Percentiles rank a stretch among this genome's conserved stretches.
These are phyloP conservation scores for Orientallactaga sibirica DNA, from an alignment of 2,797 vertebrate species.

Conservation along the genomic window DNA sequence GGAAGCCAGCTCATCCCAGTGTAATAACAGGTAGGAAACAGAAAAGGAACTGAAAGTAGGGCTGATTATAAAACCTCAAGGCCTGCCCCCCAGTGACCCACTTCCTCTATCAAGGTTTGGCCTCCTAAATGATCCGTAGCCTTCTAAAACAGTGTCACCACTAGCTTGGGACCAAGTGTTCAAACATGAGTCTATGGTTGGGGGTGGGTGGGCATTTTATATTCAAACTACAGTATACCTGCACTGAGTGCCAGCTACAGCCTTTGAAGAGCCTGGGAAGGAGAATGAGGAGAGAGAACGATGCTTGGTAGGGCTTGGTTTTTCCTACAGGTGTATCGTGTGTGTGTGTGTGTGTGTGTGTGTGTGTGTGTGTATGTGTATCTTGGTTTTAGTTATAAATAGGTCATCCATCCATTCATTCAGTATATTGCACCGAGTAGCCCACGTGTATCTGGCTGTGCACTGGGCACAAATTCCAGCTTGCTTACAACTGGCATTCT, in stretches of 20 bases:
- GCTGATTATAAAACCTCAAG: too few relatives aligned
- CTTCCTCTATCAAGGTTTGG: too few relatives aligned
- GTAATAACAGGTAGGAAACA: too few relatives aligned
- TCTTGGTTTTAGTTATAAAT: background rate
- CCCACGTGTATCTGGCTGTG: background rate
- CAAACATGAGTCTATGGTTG: too few relatives aligned
- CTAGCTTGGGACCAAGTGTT: too few relatives aligned
- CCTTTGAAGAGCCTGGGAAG: background rate
- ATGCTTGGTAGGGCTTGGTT: background rate
- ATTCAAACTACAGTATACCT: background rate
- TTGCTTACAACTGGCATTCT: background rate
- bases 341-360: background rate
- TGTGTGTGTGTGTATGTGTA: background rate
- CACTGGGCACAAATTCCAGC: background rate
- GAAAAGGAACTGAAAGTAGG: too few relatives aligned
- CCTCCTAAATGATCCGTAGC: too few relatives aligned
- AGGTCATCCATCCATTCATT: background rate
- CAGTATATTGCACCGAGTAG: background rate
- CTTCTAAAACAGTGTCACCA: too few relatives aligned
- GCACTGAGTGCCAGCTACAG: background rate
- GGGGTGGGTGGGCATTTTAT: too few relatives aligned
- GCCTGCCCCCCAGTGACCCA: too few relatives aligned
- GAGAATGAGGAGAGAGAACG: background rate
- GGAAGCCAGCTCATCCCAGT: too few relatives aligned
- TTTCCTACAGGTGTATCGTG: too few relatives aligned